Conservation (phyloP, 2,888 invertebrate genomes). For the Eudasyphora cyanicolor region DNA sequence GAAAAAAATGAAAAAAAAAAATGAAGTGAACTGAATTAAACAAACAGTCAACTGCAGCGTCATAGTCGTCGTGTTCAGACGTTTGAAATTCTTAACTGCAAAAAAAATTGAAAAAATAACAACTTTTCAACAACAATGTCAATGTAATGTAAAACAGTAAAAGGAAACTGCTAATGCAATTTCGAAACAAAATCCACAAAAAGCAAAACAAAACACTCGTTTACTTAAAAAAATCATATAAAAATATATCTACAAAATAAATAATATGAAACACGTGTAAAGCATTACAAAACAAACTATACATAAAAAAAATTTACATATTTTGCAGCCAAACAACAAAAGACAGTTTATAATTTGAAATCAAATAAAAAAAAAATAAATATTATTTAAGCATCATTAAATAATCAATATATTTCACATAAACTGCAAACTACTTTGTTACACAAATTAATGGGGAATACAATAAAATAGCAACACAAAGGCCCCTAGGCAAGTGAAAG, state of each 20-base stretch:
- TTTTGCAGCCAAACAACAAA: constrained; percentile 8
- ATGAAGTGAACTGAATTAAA: constrained; percentile 22
- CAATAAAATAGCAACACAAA: constrained; percentile 16
- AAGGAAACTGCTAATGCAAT: constrained; percentile 48
- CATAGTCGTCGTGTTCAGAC: neutral
- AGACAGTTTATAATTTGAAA: neutral
- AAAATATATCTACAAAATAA: constrained; percentile 10
- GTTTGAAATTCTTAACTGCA: constrained; percentile 1
- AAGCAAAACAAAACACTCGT: constrained; percentile 2
- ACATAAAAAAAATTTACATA: constrained; percentile 23
- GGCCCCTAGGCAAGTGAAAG: constrained; percentile 73
- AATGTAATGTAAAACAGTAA: constrained; percentile 49
- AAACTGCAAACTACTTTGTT: constrained; percentile 6
- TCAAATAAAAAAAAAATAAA: constrained; percentile 13
- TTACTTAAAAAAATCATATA: constrained; percentile 11
- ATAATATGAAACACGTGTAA: constrained; percentile 30
- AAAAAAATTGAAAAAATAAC: constrained; percentile 17
- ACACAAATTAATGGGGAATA: neutral
- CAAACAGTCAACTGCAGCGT: neutral
- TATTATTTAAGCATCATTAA: constrained; percentile 27
- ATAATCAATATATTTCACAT: constrained; percentile 41
- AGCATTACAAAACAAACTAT: constrained; percentile 13
- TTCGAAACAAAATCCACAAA: no score
- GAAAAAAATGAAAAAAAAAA: constrained; percentile 26
- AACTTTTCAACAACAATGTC: constrained; percentile 49